A percentile compares a stretch with the other conserved stretches of the same genome.
Evolutionary conservation across 2,113 vertebrate genomes (phyloP).

Genomic region (Echinops telfairi): DNA sequence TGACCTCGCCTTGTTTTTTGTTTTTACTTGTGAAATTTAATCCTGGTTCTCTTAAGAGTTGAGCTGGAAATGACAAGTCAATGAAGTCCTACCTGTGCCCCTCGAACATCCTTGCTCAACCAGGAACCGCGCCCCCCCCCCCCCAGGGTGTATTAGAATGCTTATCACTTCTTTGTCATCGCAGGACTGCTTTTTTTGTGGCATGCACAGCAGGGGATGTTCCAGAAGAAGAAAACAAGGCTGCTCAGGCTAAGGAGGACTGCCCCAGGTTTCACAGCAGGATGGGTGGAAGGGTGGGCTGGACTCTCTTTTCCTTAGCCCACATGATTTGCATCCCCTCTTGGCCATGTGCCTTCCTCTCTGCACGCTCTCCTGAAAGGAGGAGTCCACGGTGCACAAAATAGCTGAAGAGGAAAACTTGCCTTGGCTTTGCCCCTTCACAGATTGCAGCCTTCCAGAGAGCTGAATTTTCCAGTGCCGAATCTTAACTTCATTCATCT

Average conservation of each 20-base stretch:
- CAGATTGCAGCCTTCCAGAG: neutral
- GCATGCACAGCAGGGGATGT: neutral
- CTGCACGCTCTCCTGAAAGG: conserved; percentile 40
- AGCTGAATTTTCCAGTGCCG: conserved; percentile 34
- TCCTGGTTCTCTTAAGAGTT: neutral
- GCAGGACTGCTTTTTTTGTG: conserved; percentile 10
- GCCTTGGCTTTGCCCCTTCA: conserved; percentile 1
- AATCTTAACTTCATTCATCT: conserved; percentile 17
- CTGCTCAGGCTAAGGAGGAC: neutral
- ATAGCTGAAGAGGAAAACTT: conserved; percentile 2
- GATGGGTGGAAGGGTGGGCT: neutral
- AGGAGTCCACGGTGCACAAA: neutral
- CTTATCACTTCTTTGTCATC: neutral
- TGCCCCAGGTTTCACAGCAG: conserved; percentile 3
- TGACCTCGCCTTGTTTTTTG: neutral
- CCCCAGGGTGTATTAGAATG: neutral
- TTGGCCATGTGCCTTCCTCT: neutral
- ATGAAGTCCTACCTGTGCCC: neutral
- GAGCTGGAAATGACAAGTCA: neutral
- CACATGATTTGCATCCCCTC: neutral
- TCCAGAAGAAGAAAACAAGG: neutral
- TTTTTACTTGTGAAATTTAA: conserved; percentile 6
- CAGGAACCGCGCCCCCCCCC: neutral
- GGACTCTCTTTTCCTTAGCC: conserved; percentile 1
- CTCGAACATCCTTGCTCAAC: neutral